Base-by-base conservation (phyloP, 2,113 vertebrate species). In the Plecotus auritus region DNA sequence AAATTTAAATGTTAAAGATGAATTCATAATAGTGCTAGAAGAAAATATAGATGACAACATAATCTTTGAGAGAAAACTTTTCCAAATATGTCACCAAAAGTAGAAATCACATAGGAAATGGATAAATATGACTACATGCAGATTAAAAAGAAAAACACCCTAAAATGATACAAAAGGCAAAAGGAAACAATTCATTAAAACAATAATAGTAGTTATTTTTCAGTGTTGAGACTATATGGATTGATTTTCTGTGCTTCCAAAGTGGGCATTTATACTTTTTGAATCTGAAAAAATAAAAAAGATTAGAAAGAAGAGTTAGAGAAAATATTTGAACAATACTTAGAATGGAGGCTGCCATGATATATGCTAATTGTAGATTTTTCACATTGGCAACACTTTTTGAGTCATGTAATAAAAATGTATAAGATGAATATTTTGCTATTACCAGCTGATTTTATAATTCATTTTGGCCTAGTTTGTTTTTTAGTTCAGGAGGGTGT, bases 191-290 rank as follows among this genome's bases (percentile, higher is more conserved):
- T 86, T 78, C 92, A 61, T 95, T 93, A 73, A 94, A 96, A 67
- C 11, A 64, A 12, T 72, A 84, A 23, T 83, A 88, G 11, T 84
- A 69, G 23, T 92, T 83, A 76, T 88, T 82, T 85, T 88, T 94
- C 67, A 91, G n/a, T 93, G 37, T 91, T 82, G 59, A 93, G 37
- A 78, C 28, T 30, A 59, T 82, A 22, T 89, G 42, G 32, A 26
- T 87, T 87, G 26, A 91, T 87, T 95, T 86, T 89, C 32, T 96
- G 40, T 95, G 45, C 37, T 89, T 95, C 42, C 22, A 85, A 66
- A 95, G 35, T 93, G 40, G 32, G 5, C 9, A 35, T 78, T 22
- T 85, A 45, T 91, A 85, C 26, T 91, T 94, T 90, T 86, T 83
- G 23, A 95, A 74, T 96, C 61, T 95, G 64, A 69, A 78, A 82